Evolutionary conservation across 2,113 vertebrate genomes (phyloP).

Genomic region (Upupa epops): DNA sequence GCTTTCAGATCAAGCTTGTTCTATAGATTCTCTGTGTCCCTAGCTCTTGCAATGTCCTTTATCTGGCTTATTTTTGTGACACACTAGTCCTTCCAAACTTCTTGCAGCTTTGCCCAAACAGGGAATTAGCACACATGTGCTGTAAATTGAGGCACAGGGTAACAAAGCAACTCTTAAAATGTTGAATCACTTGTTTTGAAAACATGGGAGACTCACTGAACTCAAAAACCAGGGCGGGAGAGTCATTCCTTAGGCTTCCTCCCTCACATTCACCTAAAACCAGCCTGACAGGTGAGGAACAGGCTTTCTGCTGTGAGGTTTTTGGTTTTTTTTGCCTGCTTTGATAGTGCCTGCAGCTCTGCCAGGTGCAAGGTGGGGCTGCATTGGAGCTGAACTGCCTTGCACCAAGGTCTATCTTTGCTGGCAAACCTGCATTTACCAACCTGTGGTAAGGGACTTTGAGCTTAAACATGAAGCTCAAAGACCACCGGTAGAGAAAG

Average conservation of each 20-base stretch:
- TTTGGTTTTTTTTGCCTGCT: constrained; percentile 4
- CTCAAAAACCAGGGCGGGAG: background rate
- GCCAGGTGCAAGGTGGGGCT: constrained; percentile 57
- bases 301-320: constrained; percentile 48
- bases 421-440: background rate
- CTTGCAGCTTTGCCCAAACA: background rate
- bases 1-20: background rate
- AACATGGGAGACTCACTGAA: background rate
- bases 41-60: background rate
- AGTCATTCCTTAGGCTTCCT: background rate
- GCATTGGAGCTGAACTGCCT: constrained; percentile 34
- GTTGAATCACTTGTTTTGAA: background rate
- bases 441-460: background rate
- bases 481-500: background rate
- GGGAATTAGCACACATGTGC: background rate
- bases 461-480: background rate
- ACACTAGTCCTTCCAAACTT: background rate
- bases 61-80: background rate
- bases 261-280: constrained; percentile 20
- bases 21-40: background rate
- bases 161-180: background rate
- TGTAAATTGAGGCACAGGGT: background rate
- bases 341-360: constrained; percentile 20
- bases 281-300: constrained; percentile 47
- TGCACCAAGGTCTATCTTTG: constrained; percentile 27